Conservation (phyloP, 2,113 vertebrate species). For the Chlamydotis undulata region DNA sequence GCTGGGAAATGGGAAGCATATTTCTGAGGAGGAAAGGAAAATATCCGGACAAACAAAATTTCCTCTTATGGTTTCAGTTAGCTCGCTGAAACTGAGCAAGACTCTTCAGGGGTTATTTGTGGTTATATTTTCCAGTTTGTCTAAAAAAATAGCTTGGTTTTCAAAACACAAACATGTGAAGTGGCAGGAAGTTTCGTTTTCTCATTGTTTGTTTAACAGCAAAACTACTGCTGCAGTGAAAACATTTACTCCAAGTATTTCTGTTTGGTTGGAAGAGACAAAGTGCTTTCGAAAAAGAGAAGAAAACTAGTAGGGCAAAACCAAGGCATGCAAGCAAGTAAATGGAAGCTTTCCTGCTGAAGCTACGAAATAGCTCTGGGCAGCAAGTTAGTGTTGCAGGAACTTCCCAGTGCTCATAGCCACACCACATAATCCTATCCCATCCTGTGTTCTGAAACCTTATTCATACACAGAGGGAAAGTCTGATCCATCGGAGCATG, state of each 20-base stretch:
- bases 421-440: neutral
- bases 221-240: neutral
- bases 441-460: neutral
- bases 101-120: neutral
- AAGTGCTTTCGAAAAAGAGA: neutral
- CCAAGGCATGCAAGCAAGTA: neutral
- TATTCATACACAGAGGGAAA: neutral
- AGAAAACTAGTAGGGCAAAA: neutral
- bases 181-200: slow-evolving; percentile 26
- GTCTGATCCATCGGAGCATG: accelerated
- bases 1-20: neutral
- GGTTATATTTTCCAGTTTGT: neutral
- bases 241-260: neutral
- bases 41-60: accelerated
- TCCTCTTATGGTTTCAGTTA: neutral
- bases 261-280: neutral
- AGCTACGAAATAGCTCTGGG: neutral
- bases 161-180: slow-evolving; percentile 15
- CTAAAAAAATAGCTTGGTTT: neutral
- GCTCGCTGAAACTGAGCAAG: neutral
- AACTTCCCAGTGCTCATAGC: neutral
- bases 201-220: neutral
- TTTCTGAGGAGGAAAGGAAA: neutral
- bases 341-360: neutral
- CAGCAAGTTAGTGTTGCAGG: neutral